phyloP scores from a whole-genome alignment of 1,140 invertebrate species.

The Vanessa tameamea region DNA sequence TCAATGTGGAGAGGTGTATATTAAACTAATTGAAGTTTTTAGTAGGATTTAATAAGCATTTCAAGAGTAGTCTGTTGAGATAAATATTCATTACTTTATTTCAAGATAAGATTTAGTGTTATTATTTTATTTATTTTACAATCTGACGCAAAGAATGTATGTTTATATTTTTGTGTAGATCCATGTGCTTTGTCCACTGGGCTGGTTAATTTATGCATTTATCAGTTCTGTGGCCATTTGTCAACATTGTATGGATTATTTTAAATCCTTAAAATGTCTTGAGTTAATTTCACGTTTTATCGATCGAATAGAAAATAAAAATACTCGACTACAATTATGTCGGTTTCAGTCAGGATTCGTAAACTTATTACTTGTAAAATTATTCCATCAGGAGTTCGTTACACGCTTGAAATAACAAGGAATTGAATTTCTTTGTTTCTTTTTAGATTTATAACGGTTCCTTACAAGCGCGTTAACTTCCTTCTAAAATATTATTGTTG shows the following conservation, averaged over 20 bases:
- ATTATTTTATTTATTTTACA: too few species aligned
- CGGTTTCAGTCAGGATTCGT: background rate
- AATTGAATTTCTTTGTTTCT: background rate
- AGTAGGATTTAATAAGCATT: slow-evolving; percentile 1
- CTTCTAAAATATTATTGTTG: too few species aligned
- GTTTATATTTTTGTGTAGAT: too few species aligned
- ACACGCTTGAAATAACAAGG: slow-evolving; percentile 7
- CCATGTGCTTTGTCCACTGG: too few species aligned
- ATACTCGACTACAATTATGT: background rate
- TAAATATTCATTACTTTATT: too few species aligned
- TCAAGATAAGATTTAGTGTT: too few species aligned
- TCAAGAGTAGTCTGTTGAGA: background rate
- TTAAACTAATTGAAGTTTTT: background rate
- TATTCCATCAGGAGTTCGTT: background rate
- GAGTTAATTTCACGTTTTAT: too few species aligned
- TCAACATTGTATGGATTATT: too few species aligned
- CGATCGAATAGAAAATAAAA: background rate
- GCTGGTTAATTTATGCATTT: too few species aligned
- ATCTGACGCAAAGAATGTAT: too few species aligned
- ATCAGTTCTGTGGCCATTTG: too few species aligned
- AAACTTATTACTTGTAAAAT: slow-evolving; percentile 1
- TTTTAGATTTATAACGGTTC: background rate
- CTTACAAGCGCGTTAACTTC: background rate
- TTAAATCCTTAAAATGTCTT: too few species aligned
- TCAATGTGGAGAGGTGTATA: background rate